Conservation (phyloP, 2,888 invertebrate species). For the Parnassius apollo region DNA sequence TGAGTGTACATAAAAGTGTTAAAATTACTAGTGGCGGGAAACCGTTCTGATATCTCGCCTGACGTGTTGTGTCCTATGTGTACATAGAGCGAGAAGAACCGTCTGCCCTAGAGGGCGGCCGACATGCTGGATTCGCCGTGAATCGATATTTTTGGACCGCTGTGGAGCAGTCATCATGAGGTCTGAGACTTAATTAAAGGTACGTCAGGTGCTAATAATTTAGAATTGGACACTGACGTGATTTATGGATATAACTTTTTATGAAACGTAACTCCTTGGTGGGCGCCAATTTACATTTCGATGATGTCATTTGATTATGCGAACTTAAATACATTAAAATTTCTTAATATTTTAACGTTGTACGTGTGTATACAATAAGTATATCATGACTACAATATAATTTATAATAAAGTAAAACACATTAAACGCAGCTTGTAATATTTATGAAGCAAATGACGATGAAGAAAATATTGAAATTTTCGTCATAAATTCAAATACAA, state of each 20-base stretch:
- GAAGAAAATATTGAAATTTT: no score
- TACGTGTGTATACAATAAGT: no score
- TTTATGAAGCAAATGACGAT: no score
- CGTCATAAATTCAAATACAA: no score
- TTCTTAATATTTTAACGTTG: background rate
- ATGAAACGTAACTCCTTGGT: background rate
- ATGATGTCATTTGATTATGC: constrained; percentile 12
- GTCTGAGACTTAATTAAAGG: constrained; percentile 73
- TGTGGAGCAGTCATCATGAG: constrained; percentile 74
- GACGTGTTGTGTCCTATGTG: constrained; percentile 80
- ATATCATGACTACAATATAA: no score
- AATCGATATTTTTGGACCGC: constrained; percentile 79
- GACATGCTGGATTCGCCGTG: constrained; percentile 79
- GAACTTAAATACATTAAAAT: background rate
- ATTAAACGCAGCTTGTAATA: no score
- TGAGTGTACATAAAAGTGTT: constrained; percentile 53
- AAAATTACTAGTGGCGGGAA: constrained; percentile 79
- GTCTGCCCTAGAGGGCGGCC: constrained; percentile 78
- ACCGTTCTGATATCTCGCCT: constrained; percentile 78
- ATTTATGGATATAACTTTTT: constrained; percentile 4
- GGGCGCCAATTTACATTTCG: constrained; percentile 15
- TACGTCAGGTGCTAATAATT: constrained; percentile 64
- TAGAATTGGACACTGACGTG: constrained; percentile 38
- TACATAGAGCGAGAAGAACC: constrained; percentile 74
- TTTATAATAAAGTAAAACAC: no score